Conservation (phyloP, 2,797 vertebrate species). For the Artibeus jamaicensis region DNA sequence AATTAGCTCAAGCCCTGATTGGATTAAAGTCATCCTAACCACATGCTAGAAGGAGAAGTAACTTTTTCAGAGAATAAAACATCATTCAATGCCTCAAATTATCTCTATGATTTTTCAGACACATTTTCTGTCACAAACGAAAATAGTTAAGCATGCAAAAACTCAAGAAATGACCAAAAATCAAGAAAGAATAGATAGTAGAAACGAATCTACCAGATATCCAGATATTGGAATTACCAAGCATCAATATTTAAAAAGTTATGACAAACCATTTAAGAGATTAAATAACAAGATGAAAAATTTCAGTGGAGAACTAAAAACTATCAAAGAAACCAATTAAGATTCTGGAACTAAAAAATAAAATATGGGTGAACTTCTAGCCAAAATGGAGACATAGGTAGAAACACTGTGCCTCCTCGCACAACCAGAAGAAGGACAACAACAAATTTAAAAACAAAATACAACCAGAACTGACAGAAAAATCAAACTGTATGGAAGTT, state of each 20-base stretch:
- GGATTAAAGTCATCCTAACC: background rate
- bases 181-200: background rate
- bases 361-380: background rate
- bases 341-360: background rate
- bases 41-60: background rate
- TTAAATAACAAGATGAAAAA: background rate
- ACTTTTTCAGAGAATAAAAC: background rate
- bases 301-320: background rate
- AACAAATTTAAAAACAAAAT: too few species aligned
- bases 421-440: too few species aligned
- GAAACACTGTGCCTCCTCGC: too few species aligned
- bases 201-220: background rate
- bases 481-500: too few species aligned
- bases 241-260: background rate
- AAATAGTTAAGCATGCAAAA: constrained; percentile 15
- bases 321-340: background rate
- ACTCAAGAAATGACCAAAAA: background rate
- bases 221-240: background rate
- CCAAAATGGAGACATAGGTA: too few species aligned
- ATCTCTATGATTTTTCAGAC: background rate
- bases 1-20: background rate
- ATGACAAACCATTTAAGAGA: background rate
- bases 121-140: background rate
- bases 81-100: background rate
- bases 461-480: too few species aligned